Evolutionary conservation across 2,797 vertebrate genomes (phyloP).

Genomic region (Streptopelia turtur): DNA sequence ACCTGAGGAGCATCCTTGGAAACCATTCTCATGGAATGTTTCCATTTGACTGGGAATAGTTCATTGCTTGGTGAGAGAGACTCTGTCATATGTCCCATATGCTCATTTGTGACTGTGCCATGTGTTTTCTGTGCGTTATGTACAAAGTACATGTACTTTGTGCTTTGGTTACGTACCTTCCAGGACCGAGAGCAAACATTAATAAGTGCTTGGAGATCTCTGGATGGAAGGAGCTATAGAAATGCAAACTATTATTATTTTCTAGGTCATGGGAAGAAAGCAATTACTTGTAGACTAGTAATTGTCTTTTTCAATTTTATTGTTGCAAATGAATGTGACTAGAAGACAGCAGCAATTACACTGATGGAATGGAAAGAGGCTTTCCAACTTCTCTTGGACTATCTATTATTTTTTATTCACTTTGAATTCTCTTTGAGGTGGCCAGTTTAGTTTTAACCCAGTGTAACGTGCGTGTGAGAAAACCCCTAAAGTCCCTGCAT

Average conservation of each 20-base stretch:
- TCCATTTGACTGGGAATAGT: not conserved
- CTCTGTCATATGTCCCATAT: not conserved
- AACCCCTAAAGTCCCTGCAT: not conserved
- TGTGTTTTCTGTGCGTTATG: not conserved
- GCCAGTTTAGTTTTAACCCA: not conserved
- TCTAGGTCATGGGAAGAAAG: not conserved
- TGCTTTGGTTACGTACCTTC: not conserved
- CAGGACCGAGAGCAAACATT: not conserved
- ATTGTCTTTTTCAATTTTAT: not conserved
- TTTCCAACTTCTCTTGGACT: not conserved
- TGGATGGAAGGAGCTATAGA: not conserved
- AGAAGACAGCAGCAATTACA: not conserved
- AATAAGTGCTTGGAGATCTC: not conserved
- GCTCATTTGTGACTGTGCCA: not conserved
- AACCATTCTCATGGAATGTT: not conserved
- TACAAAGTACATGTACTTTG: not conserved
- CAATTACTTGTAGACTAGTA: not conserved
- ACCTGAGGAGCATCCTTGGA: not conserved
- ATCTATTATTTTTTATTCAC: not conserved
- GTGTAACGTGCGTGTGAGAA: not conserved
- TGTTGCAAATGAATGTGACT: not conserved
- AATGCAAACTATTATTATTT: conserved; percentile 1
- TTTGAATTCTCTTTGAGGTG: not conserved
- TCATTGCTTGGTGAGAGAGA: not conserved
- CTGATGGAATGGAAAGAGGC: not conserved